phyloP scores from a whole-genome alignment of 2,888 invertebrate species.

The Hipparchia sbordonii region DNA sequence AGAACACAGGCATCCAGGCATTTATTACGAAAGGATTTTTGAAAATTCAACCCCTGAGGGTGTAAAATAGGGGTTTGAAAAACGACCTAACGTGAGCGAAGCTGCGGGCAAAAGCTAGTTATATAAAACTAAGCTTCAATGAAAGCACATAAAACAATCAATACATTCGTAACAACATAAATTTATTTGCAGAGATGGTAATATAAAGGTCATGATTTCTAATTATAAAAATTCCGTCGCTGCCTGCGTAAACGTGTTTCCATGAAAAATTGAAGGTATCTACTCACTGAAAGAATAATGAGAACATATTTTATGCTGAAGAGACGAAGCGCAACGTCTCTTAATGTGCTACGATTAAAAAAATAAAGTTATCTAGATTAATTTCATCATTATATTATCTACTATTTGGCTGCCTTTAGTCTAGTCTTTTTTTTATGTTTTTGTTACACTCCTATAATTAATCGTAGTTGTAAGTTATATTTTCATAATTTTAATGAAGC shows the following conservation, averaged over 20 bases:
- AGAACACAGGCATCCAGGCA: too few species aligned
- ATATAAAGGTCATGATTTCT: not conserved
- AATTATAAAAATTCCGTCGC: not conserved
- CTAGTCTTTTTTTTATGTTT: too few species aligned
- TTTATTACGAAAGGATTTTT: too few species aligned
- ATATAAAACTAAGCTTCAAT: not conserved
- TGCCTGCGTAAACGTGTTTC: not conserved
- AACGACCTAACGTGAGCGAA: too few species aligned
- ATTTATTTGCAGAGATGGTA: not conserved
- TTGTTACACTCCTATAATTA: too few species aligned
- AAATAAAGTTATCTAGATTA: not conserved
- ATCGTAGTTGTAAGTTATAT: too few species aligned
- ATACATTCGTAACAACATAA: not conserved
- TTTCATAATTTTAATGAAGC: too few species aligned
- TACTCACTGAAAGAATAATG: not conserved
- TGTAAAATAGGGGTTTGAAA: too few species aligned
- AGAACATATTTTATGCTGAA: not conserved
- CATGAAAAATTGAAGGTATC: constrained; percentile 1
- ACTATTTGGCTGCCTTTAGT: too few species aligned
- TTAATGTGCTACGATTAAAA: not conserved
- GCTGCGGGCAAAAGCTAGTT: too few species aligned
- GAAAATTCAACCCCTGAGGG: too few species aligned
- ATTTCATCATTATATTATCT: too few species aligned
- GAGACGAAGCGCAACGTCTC: not conserved
- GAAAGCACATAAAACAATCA: not conserved